Evolutionary conservation across 2,113 vertebrate species (phyloP).

Genomic region (Melanostigma gelatinosum): DNA sequence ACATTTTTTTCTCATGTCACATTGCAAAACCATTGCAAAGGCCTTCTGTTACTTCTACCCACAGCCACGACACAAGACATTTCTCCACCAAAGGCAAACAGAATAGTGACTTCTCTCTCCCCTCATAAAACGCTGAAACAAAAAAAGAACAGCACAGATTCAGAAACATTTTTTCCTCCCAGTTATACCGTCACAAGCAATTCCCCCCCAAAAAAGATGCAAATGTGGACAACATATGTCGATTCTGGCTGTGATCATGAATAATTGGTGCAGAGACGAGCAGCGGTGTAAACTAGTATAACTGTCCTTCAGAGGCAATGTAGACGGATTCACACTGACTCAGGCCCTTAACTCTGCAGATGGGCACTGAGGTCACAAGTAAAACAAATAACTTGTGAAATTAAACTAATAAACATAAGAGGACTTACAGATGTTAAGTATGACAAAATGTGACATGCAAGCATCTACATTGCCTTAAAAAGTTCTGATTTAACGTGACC

Average conservation of each 20-base stretch:
- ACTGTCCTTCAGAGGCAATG: neutral
- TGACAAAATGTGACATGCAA: neutral
- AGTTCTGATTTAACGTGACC: neutral
- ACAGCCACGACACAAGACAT: constrained; percentile 76
- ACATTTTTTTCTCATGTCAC: constrained; percentile 82
- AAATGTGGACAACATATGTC: neutral
- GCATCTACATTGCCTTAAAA: constrained; percentile 1
- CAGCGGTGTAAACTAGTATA: neutral
- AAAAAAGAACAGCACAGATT: neutral
- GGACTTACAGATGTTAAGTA: neutral
- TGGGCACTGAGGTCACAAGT: constrained; percentile 1
- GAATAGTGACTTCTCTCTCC: constrained; percentile 72
- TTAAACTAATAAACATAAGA: neutral
- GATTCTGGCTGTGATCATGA: neutral
- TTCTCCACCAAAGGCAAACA: constrained; percentile 76
- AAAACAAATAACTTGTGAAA: neutral
- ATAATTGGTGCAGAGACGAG: neutral
- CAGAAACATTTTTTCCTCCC: constrained; percentile 2
- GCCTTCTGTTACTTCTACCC: constrained; percentile 70
- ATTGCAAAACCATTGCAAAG: constrained; percentile 74
- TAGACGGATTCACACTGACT: constrained; percentile 3
- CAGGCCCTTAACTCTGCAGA: neutral
- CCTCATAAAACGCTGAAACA: constrained; percentile 60
- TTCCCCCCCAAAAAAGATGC: constrained; percentile 12
- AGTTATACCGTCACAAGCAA: neutral